Percentiles rank a stretch among this genome's conserved stretches.
Evolutionary conservation across 2,113 vertebrate genomes (phyloP).

Genomic region (Pterophyllum scalare): DNA sequence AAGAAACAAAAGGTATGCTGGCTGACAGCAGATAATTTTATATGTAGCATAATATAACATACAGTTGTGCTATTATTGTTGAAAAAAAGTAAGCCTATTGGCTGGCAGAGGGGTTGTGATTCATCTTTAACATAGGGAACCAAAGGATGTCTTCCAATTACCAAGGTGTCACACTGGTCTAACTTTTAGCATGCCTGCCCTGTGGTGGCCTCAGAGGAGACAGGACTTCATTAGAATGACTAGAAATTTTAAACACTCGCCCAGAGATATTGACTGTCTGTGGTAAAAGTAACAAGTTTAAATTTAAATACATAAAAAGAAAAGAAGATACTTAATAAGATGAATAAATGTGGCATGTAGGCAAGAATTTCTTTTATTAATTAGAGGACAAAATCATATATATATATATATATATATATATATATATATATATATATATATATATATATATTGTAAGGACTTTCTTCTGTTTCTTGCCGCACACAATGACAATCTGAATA

Average conservation of each 20-base stretch:
- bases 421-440: no score
- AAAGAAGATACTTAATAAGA: background rate
- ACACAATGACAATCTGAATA: no score
- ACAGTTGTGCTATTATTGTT: background rate
- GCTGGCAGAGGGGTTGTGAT: background rate
- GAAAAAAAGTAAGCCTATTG: background rate
- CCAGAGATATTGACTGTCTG: background rate
- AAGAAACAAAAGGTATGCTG: background rate
- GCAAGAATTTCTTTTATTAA: no score
- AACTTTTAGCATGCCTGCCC: constrained; percentile 3
- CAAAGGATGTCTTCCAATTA: constrained; percentile 13
- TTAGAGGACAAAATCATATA: no score
- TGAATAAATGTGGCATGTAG: background rate
- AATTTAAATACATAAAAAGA: background rate
- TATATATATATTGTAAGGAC: no score
- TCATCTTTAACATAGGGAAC: constrained; percentile 6
- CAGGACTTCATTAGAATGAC: background rate
- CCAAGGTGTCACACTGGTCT: background rate
- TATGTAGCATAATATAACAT: background rate
- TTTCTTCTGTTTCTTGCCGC: no score
- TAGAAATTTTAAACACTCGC: background rate
- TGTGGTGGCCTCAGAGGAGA: background rate
- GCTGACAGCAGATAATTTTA: background rate
- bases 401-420: no score
- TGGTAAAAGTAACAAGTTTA: background rate